Conservation (phyloP, 2,797 vertebrate species). For the Gallinago stenura region DNA sequence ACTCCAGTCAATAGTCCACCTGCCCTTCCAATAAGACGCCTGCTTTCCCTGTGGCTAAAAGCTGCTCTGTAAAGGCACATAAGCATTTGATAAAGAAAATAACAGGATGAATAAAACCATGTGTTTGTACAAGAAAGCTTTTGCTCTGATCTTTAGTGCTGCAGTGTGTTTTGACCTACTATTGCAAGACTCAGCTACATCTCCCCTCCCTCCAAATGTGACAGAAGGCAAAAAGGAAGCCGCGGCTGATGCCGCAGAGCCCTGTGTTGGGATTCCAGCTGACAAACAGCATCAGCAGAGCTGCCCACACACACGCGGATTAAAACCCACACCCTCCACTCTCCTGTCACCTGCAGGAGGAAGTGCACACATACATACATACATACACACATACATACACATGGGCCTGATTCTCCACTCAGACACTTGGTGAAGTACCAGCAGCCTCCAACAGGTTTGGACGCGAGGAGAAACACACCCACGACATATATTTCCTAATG, state of each 20-base stretch:
- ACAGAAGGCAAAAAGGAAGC: constrained; percentile 49
- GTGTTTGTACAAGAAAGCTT: constrained; percentile 56
- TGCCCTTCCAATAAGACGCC: not conserved
- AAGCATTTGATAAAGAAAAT: constrained; percentile 52
- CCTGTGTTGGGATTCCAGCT: constrained; percentile 40
- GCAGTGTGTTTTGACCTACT: constrained; percentile 67
- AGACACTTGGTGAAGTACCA: not conserved
- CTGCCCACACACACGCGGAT: not conserved
- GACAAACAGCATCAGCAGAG: constrained; percentile 37
- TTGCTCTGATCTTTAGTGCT: constrained; percentile 56
- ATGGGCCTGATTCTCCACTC: not conserved
- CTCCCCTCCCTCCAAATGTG: constrained; percentile 65
- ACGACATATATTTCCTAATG: not conserved
- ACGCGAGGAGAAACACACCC: not conserved
- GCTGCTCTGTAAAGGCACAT: constrained; percentile 14
- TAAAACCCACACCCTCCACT: not conserved
- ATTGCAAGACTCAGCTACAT: constrained; percentile 62
- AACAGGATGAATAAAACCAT: constrained; percentile 54
- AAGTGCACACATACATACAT: not conserved
- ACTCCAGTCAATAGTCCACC: not conserved
- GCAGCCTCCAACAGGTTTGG: not conserved
- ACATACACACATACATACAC: not conserved
- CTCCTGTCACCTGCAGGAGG: constrained; percentile 38
- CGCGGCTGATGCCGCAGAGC: not conserved
- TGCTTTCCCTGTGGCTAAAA: constrained; percentile 5